These are phyloP conservation scores for Crypturellus tataupa DNA, from an alignment of 2,797 vertebrate species.

Conservation along the genomic window DNA sequence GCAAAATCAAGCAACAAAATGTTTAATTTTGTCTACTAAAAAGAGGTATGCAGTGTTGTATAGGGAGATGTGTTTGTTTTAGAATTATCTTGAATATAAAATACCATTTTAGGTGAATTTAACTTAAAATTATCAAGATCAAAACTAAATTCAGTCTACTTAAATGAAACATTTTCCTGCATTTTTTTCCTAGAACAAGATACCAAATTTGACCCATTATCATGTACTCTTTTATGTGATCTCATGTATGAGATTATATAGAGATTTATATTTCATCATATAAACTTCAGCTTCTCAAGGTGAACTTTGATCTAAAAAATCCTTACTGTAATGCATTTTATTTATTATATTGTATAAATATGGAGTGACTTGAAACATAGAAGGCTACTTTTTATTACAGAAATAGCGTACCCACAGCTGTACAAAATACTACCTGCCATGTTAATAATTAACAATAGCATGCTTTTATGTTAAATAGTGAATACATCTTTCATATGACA, in stretches of 20 bases:
- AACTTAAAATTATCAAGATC: not conserved
- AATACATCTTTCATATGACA: not conserved
- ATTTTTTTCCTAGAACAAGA: not conserved
- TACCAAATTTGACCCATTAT: rapidly evolving
- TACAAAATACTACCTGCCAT: not conserved
- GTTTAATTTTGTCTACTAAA: not conserved
- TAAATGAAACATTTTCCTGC: rapidly evolving
- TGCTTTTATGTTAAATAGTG: not conserved
- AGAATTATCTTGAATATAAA: not conserved
- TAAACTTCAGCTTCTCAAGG: rapidly evolving
- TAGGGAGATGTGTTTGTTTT: not conserved
- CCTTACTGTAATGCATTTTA: not conserved
- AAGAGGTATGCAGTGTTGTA: rapidly evolving
- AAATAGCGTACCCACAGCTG: not conserved
- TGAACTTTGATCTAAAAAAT: not conserved
- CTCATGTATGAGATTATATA: not conserved
- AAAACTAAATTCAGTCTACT: not conserved
- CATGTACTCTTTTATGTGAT: not conserved
- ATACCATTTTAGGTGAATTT: not conserved
- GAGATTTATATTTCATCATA: not conserved
- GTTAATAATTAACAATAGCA: not conserved
- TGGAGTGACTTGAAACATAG: not conserved
- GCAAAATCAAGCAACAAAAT: not conserved
- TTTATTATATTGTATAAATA: not conserved
- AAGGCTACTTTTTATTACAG: not conserved